phyloP scores from a whole-genome alignment of 2,888 invertebrate species.

The Hanleya hanleyi region DNA sequence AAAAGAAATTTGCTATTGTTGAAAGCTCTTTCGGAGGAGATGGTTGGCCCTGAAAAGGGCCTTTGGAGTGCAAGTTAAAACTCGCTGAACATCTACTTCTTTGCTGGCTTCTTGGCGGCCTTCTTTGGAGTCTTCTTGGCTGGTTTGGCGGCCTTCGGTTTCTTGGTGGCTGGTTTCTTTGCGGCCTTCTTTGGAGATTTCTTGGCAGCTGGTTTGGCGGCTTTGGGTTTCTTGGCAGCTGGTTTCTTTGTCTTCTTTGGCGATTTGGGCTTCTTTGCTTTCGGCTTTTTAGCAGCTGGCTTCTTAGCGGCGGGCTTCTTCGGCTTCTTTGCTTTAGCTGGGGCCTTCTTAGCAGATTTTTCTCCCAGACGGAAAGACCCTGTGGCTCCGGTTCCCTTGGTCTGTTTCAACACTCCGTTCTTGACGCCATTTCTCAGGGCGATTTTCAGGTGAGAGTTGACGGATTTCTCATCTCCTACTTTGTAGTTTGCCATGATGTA shows the following conservation, averaged over 20 bases:
- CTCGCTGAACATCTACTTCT: too few species aligned
- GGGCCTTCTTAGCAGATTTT: slow-evolving; percentile 24
- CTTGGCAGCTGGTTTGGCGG: slow-evolving; percentile 26
- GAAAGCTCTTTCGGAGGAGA: too few species aligned
- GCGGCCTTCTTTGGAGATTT: slow-evolving; percentile 35
- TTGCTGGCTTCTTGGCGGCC: too few species aligned
- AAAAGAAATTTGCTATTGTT: too few species aligned
- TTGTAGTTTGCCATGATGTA: slow-evolving; percentile 67
- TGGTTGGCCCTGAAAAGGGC: too few species aligned
- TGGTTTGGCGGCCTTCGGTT: too few species aligned
- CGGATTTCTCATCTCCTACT: slow-evolving; percentile 37
- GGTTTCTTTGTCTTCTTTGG: slow-evolving; percentile 28
- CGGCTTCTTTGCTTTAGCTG: slow-evolving; percentile 20
- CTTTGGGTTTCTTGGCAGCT: slow-evolving; percentile 35
- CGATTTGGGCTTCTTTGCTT: slow-evolving; percentile 43
- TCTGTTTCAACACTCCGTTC: slow-evolving; percentile 55
- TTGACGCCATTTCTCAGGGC: slow-evolving; percentile 61
- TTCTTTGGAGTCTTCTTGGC: slow-evolving; percentile 43
- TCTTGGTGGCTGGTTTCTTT: slow-evolving; percentile 44
- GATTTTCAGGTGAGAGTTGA: slow-evolving; percentile 59
- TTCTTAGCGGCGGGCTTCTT: slow-evolving; percentile 18
- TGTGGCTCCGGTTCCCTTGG: slow-evolving; percentile 41
- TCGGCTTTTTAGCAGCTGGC: slow-evolving; percentile 32
- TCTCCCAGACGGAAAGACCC: slow-evolving; percentile 40
- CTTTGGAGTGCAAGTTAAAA: too few species aligned